A percentile compares a stretch with the other conserved stretches of the same genome.
Conservation (phyloP, 2,888 invertebrate genomes). For the Zygogramma bicolorata region DNA sequence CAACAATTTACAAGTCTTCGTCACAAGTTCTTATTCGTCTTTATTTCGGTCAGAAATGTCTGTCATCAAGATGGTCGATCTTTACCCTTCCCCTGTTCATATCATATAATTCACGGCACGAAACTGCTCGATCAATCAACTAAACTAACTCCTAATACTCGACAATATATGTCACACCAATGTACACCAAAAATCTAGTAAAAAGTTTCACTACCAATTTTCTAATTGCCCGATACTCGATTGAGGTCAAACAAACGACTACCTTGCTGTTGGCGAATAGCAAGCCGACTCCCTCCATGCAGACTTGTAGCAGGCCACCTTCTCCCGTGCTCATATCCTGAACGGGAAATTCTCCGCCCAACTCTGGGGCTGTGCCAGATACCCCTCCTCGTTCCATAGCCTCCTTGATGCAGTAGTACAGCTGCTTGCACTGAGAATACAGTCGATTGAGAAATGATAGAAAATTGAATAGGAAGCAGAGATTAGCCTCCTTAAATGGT, state of each 20-base stretch:
- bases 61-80: too few species aligned
- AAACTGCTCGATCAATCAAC: too few species aligned
- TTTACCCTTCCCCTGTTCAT: too few species aligned
- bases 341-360: conserved; percentile 97
- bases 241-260: conserved; percentile 55
- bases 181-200: conserved; percentile 39
- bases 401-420: conserved; percentile 98
- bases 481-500: too few species aligned
- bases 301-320: conserved; percentile 97
- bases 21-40: too few species aligned
- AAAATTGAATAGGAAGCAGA: conserved; percentile 14
- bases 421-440: conserved; percentile 88
- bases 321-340: conserved; percentile 98
- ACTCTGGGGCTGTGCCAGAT: conserved; percentile 75
- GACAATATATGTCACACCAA: conserved; percentile 8
- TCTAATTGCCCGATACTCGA: conserved; percentile 1
- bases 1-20: too few species aligned
- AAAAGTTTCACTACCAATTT: conserved; percentile 20
- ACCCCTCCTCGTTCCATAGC: conserved; percentile 95
- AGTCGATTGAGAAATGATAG: too few species aligned
- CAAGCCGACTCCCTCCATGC: conserved; percentile 99
- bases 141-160: background rate
- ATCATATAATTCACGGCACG: too few species aligned
- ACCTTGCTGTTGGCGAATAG: conserved; percentile 99
- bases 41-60: too few species aligned